Conservation (phyloP, 2,797 vertebrate species). For the Hozukius guyotensis region DNA sequence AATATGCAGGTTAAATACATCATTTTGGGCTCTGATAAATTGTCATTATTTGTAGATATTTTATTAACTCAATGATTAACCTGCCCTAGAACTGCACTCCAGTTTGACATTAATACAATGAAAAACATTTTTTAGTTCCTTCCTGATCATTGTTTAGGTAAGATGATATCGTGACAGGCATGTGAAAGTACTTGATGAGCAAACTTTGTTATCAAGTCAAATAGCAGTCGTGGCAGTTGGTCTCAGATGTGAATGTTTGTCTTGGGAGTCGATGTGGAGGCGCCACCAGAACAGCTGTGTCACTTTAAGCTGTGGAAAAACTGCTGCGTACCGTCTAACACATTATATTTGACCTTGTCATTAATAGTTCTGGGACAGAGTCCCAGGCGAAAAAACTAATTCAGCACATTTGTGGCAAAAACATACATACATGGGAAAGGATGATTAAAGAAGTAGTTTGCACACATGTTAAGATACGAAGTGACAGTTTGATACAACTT, state of each 20-base stretch:
- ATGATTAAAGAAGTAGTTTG: neutral
- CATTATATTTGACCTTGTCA: neutral
- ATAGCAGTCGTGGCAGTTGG: slow-evolving; percentile 19
- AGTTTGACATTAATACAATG: neutral
- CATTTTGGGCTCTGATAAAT: neutral
- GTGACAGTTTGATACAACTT: neutral
- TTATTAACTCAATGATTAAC: neutral
- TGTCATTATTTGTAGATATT: neutral
- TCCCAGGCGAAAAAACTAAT: neutral
- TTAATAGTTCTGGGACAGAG: neutral
- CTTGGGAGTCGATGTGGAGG: slow-evolving; percentile 28
- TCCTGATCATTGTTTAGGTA: slow-evolving; percentile 15
- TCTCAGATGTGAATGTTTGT: slow-evolving; percentile 37
- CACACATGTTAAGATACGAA: neutral
- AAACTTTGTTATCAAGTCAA: slow-evolving; percentile 42
- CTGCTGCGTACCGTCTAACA: neutral
- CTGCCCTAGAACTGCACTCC: neutral
- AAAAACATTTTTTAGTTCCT: neutral
- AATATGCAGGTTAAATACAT: neutral
- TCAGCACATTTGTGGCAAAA: neutral
- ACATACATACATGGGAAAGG: neutral
- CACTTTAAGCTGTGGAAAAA: neutral
- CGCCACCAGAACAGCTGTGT: neutral
- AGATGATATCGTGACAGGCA: neutral
- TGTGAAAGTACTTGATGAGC: slow-evolving; percentile 12